A percentile compares a stretch with the other conserved stretches of the same genome.
Evolutionary conservation across 2,888 invertebrate genomes (phyloP).

Genomic region (Anorthoa munda): DNA sequence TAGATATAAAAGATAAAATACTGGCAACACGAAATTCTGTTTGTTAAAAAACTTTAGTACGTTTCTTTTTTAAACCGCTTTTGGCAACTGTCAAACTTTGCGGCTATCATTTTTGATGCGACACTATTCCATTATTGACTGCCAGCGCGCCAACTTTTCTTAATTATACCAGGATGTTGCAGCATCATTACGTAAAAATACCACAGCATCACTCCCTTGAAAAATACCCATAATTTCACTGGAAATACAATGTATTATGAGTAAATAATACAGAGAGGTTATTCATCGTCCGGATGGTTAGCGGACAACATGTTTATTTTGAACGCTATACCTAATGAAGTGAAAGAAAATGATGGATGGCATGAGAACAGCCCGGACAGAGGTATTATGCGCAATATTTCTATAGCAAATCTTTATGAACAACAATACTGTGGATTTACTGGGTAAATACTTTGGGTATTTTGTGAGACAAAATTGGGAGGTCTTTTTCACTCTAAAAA

Average conservation of each 20-base stretch:
- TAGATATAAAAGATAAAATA: constrained; percentile 41
- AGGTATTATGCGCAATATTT: constrained; percentile 76
- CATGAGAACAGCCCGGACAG: constrained; percentile 72
- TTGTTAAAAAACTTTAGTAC: constrained; percentile 21
- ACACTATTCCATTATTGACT: constrained; percentile 26
- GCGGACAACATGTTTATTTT: constrained; percentile 81
- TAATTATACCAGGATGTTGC: background rate
- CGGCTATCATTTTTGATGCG: constrained; percentile 27
- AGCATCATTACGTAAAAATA: constrained; percentile 15
- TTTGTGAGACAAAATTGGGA: constrained; percentile 8
- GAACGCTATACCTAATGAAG: constrained; percentile 86
- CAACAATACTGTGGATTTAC: constrained; percentile 69
- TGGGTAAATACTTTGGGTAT: constrained; percentile 54
- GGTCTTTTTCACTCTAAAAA: background rate
- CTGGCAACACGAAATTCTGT: constrained; percentile 18
- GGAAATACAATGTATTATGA: constrained; percentile 46
- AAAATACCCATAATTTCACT: constrained; percentile 49
- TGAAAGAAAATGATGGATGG: constrained; percentile 88
- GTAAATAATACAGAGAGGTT: constrained; percentile 63
- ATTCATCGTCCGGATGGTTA: constrained; percentile 70
- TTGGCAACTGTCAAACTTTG: constrained; percentile 31
- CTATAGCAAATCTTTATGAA: constrained; percentile 70
- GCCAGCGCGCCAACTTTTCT: constrained; percentile 14
- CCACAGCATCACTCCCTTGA: constrained; percentile 20
- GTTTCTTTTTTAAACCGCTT: constrained; percentile 25